These are phyloP conservation scores for Leptodactylus fallax DNA, from an alignment of 2,797 vertebrate species.

Conservation along the genomic window DNA sequence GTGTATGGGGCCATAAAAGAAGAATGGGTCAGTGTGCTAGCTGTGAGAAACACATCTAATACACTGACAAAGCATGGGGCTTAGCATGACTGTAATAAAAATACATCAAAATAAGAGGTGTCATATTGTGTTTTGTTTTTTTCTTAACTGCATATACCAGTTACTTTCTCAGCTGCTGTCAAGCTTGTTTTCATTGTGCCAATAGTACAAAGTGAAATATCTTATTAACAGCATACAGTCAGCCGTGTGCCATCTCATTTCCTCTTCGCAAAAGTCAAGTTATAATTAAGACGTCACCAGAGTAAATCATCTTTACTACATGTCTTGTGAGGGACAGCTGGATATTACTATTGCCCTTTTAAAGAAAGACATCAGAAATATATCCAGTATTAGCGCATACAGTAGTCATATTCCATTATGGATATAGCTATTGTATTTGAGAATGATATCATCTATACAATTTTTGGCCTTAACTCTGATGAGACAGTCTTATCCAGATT, in stretches of 20 bases:
- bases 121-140: neutral
- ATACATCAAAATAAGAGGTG: neutral
- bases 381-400: neutral
- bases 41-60: no score
- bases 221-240: neutral
- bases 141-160: neutral
- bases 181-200: neutral
- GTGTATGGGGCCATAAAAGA: no score
- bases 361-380: neutral
- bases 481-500: neutral
- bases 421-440: neutral
- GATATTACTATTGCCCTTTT: neutral
- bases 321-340: neutral
- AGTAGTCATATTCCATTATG: neutral
- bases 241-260: neutral
- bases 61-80: no score
- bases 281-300: neutral
- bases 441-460: neutral
- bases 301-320: slow-evolving; percentile 6
- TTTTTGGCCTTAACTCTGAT: neutral
- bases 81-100: no score
- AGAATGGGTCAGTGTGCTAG: no score
- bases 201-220: neutral
- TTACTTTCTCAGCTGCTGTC: neutral
- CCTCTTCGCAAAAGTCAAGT: neutral